Base-by-base conservation (phyloP, 2,888 invertebrate genomes). In the Leptopilina drosophilae region DNA sequence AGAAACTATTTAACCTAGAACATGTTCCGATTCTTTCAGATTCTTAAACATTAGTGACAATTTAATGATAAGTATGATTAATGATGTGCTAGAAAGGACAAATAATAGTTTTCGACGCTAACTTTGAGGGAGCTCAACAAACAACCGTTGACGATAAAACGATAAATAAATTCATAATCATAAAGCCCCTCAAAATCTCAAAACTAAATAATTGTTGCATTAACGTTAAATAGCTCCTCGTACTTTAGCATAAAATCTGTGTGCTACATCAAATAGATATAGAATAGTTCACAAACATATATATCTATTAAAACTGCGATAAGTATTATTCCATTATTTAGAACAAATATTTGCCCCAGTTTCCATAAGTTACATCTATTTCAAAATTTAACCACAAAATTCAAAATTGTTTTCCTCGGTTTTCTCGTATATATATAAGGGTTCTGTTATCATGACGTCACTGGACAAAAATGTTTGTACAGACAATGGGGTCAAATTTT, bases 291-390 rank as follows among this genome's bases (percentile, higher is more conserved):
- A 62, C 15, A 62, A 62, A 62, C 15, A 20, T 62, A 62, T 33
- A 33, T 33, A 33, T 62, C 62, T 62, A 62, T 62, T 62, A 62
- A 62, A 15, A 62, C 62, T 62, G 42, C 42, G 62, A 62, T 62
- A 62, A 62, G 62, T 62, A 62, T 62, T 62, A 62, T 62, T 62
- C 62, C 62, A 62, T 62, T 62, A 62, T 15, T 20, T 62, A 62
- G 59, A 59, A 62, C 62, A 20, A 62, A 62, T 62, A 62, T 62
- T 62, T 20, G 62, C 62, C 8, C 62, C 20, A 62, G 15, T 62
- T 62, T 62, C 20, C 20, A 62, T n/a, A 59, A 59, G 59, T 62
- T 62, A 62, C 15, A 20, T 62, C 20, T n/a, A 20, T 62, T 62
- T 62, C 15, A 15, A 62, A 62, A 20, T 62, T 33, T 20, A 2